Conservation (phyloP, 2,797 vertebrate genomes). For the Rhabdomys pumilio region DNA sequence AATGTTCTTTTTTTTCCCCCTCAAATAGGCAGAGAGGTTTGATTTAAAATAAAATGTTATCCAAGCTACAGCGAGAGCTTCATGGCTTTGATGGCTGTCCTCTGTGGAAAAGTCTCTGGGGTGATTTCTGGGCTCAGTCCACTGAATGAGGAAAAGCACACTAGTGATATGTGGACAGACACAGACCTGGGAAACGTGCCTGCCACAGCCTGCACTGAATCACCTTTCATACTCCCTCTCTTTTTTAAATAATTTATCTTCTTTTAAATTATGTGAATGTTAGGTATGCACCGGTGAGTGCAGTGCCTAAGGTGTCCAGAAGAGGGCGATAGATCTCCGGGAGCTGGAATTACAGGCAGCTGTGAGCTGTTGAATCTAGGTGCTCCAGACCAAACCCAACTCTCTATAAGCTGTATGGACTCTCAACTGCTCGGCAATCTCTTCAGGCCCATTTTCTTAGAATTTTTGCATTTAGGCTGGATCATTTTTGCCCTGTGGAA, state of each 20-base stretch:
- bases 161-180: background rate
- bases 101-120: constrained; percentile 10
- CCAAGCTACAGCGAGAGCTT: background rate
- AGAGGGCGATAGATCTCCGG: background rate
- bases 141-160: background rate
- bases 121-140: background rate
- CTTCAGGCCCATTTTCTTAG: background rate
- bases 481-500: background rate
- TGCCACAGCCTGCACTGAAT: background rate
- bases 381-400: background rate
- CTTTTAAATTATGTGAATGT: background rate
- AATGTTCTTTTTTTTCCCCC: background rate
- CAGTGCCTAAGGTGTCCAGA: background rate
- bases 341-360: background rate
- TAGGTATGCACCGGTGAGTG: background rate
- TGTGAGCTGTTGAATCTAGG: background rate
- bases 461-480: background rate
- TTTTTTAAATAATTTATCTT: background rate
- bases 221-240: background rate
- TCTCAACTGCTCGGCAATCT: background rate
- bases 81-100: background rate
- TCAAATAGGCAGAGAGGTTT: constrained; percentile 8
- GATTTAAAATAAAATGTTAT: constrained; percentile 64
- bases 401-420: no score
- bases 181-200: background rate